Percentiles rank a stretch among this genome's conserved stretches.
phyloP scores from a whole-genome alignment of 1,140 invertebrate species.

The Maconellicoccus hirsutus region DNA sequence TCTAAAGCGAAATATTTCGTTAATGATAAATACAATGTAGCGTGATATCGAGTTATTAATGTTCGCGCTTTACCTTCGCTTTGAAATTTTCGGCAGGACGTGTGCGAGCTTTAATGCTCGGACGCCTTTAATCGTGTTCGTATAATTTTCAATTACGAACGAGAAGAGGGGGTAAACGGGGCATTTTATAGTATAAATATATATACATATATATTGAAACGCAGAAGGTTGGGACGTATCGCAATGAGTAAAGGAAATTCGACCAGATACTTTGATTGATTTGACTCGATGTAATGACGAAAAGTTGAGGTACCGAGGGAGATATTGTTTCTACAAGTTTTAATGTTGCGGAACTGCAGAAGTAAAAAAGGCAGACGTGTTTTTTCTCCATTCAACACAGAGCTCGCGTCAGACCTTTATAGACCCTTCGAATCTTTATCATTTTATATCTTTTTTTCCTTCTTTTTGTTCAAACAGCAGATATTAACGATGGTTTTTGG shows the following conservation, averaged over 20 bases:
- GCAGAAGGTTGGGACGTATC: too few species aligned
- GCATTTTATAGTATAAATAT: too few species aligned
- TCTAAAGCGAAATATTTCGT: constrained; percentile 2
- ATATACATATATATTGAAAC: too few species aligned
- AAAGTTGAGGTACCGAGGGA: too few species aligned
- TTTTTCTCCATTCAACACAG: neutral
- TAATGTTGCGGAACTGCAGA: neutral
- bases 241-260: too few species aligned
- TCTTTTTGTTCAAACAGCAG: neutral
- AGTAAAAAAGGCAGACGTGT: neutral
- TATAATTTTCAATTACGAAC: too few species aligned
- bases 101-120: neutral
- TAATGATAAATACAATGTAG: constrained; percentile 5
- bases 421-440: neutral
- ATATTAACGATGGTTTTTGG: neutral
- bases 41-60: constrained; percentile 5
- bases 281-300: too few species aligned
- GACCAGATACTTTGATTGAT: too few species aligned
- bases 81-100: neutral
- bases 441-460: neutral
- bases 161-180: too few species aligned
- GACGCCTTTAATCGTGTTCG: neutral
- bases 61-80: neutral
- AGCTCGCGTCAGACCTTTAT: too few species aligned
- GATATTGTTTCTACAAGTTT: neutral